Percentiles rank a stretch among this genome's conserved stretches.
Evolutionary conservation across 2,113 vertebrate genomes (phyloP).

Genomic region (Stegostoma tigrinum): DNA sequence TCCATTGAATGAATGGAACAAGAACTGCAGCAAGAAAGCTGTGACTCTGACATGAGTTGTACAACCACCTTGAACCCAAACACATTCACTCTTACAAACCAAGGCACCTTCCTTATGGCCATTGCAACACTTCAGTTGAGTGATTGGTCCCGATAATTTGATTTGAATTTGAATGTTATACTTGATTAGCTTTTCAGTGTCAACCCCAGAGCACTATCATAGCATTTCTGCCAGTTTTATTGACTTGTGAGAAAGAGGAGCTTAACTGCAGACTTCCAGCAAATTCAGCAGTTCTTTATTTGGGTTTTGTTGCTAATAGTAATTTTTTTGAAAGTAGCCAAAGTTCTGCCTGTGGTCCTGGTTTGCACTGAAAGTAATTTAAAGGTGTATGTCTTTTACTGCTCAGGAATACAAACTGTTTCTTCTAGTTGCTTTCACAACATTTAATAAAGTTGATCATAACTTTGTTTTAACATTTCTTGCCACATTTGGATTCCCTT

Average conservation of each 20-base stretch:
- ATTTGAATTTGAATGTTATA: neutral
- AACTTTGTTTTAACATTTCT: neutral
- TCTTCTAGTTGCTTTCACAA: neutral
- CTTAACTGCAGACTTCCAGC: neutral
- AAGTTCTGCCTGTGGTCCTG: neutral
- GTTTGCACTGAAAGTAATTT: neutral
- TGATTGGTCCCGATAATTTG: neutral
- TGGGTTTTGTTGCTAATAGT: neutral
- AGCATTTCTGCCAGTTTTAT: constrained; percentile 11
- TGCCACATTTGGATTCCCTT: neutral
- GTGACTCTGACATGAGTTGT: neutral
- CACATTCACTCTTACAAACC: neutral
- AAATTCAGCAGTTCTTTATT: constrained; percentile 13
- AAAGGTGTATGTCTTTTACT: neutral
- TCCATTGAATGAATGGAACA: neutral
- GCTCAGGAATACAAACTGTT: neutral
- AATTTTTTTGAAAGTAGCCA: neutral
- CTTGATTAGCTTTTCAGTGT: constrained; percentile 3
- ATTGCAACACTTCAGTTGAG: neutral
- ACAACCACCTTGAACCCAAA: neutral
- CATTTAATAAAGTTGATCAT: neutral
- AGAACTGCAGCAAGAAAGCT: neutral
- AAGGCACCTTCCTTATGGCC: neutral
- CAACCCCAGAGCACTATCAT: neutral
- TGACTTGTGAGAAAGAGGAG: neutral